phyloP scores from a whole-genome alignment of 2,113 vertebrate genomes.

The Speoplatyrhinus poulsoni region DNA sequence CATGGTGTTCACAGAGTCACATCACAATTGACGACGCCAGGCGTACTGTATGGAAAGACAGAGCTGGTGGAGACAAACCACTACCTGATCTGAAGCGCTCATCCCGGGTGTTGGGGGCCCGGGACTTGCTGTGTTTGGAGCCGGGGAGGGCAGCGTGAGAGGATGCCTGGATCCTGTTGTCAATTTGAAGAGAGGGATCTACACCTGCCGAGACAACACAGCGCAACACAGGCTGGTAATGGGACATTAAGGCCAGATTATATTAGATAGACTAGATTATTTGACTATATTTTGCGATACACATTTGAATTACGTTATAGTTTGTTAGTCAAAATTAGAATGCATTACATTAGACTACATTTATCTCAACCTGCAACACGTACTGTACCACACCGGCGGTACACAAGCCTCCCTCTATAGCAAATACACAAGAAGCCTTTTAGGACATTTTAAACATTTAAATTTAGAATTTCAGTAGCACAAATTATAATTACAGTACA shows the following conservation, averaged over 20 bases:
- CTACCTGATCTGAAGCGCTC: slow-evolving; percentile 96
- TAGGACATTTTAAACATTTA: too few relatives aligned
- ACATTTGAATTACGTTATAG: too few relatives aligned
- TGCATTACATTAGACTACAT: too few relatives aligned
- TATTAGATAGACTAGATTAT: not conserved
- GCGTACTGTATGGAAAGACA: slow-evolving; percentile 7
- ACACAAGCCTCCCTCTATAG: too few relatives aligned
- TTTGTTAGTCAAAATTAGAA: too few relatives aligned
- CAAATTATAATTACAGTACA: too few relatives aligned
- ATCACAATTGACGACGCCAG: not conserved
- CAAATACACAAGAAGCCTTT: too few relatives aligned
- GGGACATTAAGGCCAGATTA: not conserved
- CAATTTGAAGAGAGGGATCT: slow-evolving; percentile 88
- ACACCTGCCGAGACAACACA: slow-evolving; percentile 78
- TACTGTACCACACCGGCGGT: too few relatives aligned
- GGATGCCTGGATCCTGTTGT: slow-evolving; percentile 80
- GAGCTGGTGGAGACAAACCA: slow-evolving; percentile 13
- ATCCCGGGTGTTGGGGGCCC: slow-evolving; percentile 84
- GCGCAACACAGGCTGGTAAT: not conserved
- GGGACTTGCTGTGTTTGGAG: slow-evolving; percentile 83
- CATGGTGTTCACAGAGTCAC: slow-evolving; percentile 11
- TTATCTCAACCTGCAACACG: too few relatives aligned
- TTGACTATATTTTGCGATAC: too few relatives aligned
- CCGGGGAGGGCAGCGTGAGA: slow-evolving; percentile 68
- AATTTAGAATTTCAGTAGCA: too few relatives aligned